A percentile compares a stretch with the other conserved stretches of the same genome.
phyloP scores from a whole-genome alignment of 2,888 invertebrate species.

The Onthophagus sagittarius region DNA sequence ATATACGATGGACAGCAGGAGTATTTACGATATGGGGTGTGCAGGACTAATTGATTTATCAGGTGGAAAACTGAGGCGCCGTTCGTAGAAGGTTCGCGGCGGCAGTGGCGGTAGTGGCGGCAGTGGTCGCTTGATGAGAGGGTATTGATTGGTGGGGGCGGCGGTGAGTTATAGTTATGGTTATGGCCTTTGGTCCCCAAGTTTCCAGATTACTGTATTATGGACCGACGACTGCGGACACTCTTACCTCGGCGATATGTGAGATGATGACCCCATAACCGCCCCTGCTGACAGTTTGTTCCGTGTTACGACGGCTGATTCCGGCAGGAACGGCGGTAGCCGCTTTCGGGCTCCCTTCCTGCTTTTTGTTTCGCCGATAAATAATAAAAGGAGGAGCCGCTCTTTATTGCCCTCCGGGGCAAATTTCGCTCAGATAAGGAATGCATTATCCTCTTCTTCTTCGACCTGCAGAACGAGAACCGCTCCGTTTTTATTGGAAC shows the following conservation, averaged over 20 bases:
- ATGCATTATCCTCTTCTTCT: background rate
- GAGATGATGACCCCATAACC: slow-evolving; percentile 48
- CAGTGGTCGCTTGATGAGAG: slow-evolving; percentile 32
- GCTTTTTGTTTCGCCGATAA: slow-evolving; percentile 27
- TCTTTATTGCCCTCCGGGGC: slow-evolving; percentile 8
- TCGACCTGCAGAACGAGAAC: background rate
- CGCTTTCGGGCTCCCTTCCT: slow-evolving; percentile 9
- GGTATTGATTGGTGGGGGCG: slow-evolving; percentile 36
- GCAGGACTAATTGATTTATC: slow-evolving; percentile 45
- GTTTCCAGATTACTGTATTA: slow-evolving; percentile 50
- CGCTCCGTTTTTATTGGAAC: background rate
- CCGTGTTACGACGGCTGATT: slow-evolving; percentile 46
- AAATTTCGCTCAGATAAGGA: slow-evolving; percentile 20
- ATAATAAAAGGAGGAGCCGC: slow-evolving; percentile 25
- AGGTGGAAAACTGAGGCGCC: slow-evolving; percentile 44
- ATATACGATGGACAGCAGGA: slow-evolving; percentile 18
- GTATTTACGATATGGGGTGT: slow-evolving; percentile 13
- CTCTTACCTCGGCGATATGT: slow-evolving; percentile 47
- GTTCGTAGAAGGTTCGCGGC: slow-evolving; percentile 39
- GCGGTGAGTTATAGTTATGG: slow-evolving; percentile 50
- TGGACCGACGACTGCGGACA: slow-evolving; percentile 43
- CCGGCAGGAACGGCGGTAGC: slow-evolving; percentile 38
- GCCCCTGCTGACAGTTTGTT: slow-evolving; percentile 46
- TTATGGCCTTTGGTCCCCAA: slow-evolving; percentile 44
- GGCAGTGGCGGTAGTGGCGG: slow-evolving; percentile 29